phyloP scores from a whole-genome alignment of 2,113 vertebrate genomes.

The Mormyrus lacerda region DNA sequence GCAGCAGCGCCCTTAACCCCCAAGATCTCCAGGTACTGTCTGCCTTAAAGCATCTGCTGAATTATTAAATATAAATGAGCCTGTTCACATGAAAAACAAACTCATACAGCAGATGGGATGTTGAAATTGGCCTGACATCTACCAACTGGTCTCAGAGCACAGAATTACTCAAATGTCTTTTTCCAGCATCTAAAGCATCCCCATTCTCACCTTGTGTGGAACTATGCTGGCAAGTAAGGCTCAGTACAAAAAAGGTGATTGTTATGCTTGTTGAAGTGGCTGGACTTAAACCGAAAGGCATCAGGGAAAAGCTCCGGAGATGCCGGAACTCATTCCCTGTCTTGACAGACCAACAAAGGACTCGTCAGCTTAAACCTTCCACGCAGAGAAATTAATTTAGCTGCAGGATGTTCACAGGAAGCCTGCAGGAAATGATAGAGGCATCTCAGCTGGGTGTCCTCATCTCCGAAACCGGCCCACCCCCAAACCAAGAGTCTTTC shows the following conservation, averaged over 20 bases:
- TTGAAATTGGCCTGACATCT: neutral
- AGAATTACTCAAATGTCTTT: neutral
- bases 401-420: neutral
- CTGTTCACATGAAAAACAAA: neutral
- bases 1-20: neutral
- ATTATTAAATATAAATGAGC: neutral
- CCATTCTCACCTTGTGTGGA: neutral
- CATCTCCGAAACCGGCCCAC: neutral
- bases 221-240: neutral
- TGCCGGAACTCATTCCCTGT: neutral
- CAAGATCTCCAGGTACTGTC: neutral
- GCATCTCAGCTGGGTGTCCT: neutral
- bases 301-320: neutral
- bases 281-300: neutral
- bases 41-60: neutral
- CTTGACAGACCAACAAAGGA: neutral
- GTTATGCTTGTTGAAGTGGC: neutral
- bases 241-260: neutral
- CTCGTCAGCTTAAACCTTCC: neutral
- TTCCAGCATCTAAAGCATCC: neutral
- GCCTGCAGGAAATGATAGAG: neutral
- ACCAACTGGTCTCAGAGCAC: neutral
- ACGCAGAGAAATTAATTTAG: slow-evolving; percentile 3
- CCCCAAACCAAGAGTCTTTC: neutral
- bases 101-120: neutral